Evolutionary conservation across 2,113 vertebrate species (phyloP).

Genomic region (Siphamia tubifer): DNA sequence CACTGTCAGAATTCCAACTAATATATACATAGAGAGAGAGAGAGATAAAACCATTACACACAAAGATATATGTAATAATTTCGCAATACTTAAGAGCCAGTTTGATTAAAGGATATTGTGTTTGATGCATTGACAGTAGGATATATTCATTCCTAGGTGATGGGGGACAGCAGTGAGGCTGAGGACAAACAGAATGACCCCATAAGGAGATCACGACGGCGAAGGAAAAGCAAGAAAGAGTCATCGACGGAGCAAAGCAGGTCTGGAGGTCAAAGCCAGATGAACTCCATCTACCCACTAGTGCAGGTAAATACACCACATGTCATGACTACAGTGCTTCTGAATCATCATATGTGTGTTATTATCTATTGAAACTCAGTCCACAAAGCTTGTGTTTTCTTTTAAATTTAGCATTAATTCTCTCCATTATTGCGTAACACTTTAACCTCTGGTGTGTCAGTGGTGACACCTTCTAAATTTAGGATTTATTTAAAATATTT

Average conservation of each 20-base stretch:
- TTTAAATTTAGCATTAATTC: not conserved
- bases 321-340: not conserved
- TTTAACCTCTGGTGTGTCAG: no score
- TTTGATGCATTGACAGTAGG: no score
- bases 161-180: conserved; percentile 88
- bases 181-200: conserved; percentile 80
- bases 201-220: conserved; percentile 80
- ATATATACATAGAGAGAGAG: no score
- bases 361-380: no score
- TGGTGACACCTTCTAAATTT: no score
- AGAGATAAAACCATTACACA: no score
- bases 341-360: not conserved
- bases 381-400: not conserved
- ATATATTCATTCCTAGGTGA: conserved; percentile 64
- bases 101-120: no score
- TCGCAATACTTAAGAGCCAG: no score
- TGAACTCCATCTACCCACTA: conserved; percentile 50
- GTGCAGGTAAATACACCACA: conserved; percentile 66
- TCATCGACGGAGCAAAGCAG: conserved; percentile 72
- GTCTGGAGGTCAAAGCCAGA: conserved; percentile 34
- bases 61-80: no score
- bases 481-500: no score
- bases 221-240: conserved; percentile 81
- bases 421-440: no score
- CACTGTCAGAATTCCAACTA: no score